Evolutionary conservation across 2,797 vertebrate species (phyloP).

Genomic region (Spheniscus humboldti): DNA sequence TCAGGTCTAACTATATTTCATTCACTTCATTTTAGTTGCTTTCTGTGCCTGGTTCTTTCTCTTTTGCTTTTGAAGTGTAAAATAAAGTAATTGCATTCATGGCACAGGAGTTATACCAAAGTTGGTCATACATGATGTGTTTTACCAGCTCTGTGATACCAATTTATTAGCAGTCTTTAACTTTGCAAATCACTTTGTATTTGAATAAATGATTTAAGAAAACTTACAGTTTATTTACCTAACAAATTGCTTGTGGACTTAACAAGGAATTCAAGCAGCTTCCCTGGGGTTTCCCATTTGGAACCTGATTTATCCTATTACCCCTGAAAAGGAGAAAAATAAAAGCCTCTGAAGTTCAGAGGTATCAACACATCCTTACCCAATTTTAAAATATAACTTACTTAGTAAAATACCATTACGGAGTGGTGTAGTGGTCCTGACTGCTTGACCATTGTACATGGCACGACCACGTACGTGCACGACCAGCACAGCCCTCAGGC

Average conservation of each 20-base stretch:
- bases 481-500: neutral
- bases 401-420: slow-evolving; percentile 36
- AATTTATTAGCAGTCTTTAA: slow-evolving; percentile 17
- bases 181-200: neutral
- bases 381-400: neutral
- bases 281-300: neutral
- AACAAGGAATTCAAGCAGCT: neutral
- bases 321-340: neutral
- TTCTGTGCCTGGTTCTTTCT: neutral
- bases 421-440: neutral
- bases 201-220: neutral
- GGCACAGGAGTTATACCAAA: neutral
- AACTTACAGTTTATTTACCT: neutral
- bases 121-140: neutral
- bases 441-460: neutral
- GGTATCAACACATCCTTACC: neutral
- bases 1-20: neutral
- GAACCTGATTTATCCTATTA: neutral
- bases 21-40: neutral
- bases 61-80: neutral
- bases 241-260: neutral
- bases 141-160: neutral
- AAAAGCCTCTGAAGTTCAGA: neutral
- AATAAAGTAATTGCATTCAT: neutral
- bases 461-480: fast-evolving